Evolutionary conservation across 2,113 vertebrate genomes (phyloP), one percentile per base, ranked within the genome.

Genomic region (Labeo catla): DNA sequence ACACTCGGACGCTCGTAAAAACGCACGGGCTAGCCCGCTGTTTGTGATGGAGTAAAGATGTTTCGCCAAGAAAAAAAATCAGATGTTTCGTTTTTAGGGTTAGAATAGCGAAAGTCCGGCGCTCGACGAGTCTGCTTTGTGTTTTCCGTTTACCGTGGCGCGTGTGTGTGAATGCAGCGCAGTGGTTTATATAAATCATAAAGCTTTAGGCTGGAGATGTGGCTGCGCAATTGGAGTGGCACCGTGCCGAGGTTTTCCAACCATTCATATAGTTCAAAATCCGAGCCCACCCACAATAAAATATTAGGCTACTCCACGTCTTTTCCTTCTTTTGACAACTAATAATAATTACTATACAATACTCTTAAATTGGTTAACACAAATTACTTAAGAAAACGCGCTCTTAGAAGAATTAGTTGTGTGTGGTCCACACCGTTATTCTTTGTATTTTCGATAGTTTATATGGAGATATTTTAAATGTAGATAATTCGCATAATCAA

Each of bases 161-260:
- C 45, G 50, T 12, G 91, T 85, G 90, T 92, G 77, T 72, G 90
- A 91, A 43, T n/a, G 36, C 66, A 66, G 52, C 87, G 92, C 90
- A 91, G 91, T 91, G 88, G 85, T 91, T 90, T 93, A 91, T 95
- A 94, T 92, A 93, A 94, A 92, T 93, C 94, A 93, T 92, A 84
- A 85, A 89, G 83, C 86, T 86, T 86, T 50, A 54, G 84, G 80
- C 78, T 86, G 45, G 83, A 86, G 86, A 84, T 84, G 88, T 90
- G 91, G 91, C 92, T 94, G 94, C 93, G 94, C 93, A 94, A 92
- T 91, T 91, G 90, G 77, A 90, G 91, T 93, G 93, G 93, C 94
- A 89, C 87, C 10, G 84, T 89, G 94, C 93, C 93, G 92, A 90
- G 90, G 90, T 90, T 87, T 79, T 39, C 74, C 84, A 50, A 36